Base-by-base conservation (phyloP, 2,888 invertebrate genomes). In the Anarsia innoxiella region DNA sequence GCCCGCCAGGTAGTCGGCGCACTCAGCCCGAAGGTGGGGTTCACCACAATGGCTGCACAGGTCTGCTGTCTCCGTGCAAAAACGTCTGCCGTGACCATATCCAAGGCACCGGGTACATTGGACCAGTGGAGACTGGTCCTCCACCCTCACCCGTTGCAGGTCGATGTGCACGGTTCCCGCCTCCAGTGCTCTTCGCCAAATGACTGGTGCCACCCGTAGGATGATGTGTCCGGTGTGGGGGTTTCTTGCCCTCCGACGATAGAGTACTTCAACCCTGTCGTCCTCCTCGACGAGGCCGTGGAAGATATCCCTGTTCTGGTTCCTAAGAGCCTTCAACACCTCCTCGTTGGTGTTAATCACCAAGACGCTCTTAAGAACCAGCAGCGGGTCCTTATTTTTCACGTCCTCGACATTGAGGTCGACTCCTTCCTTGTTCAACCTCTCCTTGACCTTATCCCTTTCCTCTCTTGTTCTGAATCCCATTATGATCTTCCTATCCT, bases 31-130 rank as follows among this genome's bases (percentile, higher is more conserved):
- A 12, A 40, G 3, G 26, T 52, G 49, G 0, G 41, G 37, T 0
- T 43, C 52, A 0, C 46, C 49, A 27, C 49, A 52, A 39, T 52
- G 46, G 23, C 47, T 39, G 36, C 52, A 52, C 3, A 16, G 8
- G 4, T 42, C 45, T 2, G 10, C 26, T 3, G 19, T 1, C 3
- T 49, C 46, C 0, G 11, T 40, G 33, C 52, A 52, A 27, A 39
- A 32, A 2, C 41, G 26, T 12, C n/a, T 37, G 0, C 40, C 27
- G 10, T 50, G 49, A 0, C 49, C 47, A 4, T 39, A 50, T 1
- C 42, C 47, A 10, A 49, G 30, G 33, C 53, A 53, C 2, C 16
- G 15, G 1, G 46, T 37, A 35, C 53, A 53, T 19, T 46, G 48
- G 2, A 49, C 35, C 5, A 48, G 41, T 1, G 45, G 44, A 1